A percentile compares a stretch with the other conserved stretches of the same genome.
Conservation (phyloP, 2,113 vertebrate species). For the Oryzias celebensis region DNA sequence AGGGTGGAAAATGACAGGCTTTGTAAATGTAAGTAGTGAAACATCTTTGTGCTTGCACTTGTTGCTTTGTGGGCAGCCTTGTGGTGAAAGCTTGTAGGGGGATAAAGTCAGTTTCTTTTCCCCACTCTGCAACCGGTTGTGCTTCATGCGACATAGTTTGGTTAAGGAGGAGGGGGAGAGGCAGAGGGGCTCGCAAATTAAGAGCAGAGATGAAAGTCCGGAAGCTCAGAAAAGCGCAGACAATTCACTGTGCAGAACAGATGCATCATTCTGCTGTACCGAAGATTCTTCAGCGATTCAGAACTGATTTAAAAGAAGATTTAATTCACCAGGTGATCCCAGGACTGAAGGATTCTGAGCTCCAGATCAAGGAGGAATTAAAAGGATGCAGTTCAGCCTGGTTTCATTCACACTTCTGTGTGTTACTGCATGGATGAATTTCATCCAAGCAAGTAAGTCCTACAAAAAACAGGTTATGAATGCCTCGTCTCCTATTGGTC, state of each 20-base stretch:
- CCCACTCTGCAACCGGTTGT: not conserved
- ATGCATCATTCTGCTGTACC: not conserved
- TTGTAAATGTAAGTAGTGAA: not conserved
- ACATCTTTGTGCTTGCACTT: conserved; percentile 1
- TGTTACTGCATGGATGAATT: conserved; percentile 31
- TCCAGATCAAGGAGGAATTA: not conserved
- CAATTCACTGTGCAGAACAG: not conserved
- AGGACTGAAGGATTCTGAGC: not conserved
- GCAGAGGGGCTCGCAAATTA: conserved; percentile 30
- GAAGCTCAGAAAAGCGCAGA: conserved; percentile 6
- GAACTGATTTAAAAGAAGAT: not conserved
- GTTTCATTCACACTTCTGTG: conserved; percentile 36
- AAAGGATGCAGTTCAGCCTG: conserved; percentile 47
- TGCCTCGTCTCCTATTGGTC: not conserved
- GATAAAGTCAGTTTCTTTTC: conserved; percentile 48
- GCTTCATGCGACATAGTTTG: not conserved
- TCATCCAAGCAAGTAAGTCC: conserved; percentile 54
- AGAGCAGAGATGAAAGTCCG: conserved; percentile 7
- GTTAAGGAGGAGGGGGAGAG: not conserved
- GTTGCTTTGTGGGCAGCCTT: conserved; percentile 27
- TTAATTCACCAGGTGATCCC: not conserved
- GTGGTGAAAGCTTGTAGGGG: conserved; percentile 23
- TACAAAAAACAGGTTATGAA: not conserved
- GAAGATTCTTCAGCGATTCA: not conserved
- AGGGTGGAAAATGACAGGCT: conserved; percentile 26